Evolutionary conservation across 1,140 invertebrate genomes (phyloP).

Genomic region (Parapsyche elsis): DNA sequence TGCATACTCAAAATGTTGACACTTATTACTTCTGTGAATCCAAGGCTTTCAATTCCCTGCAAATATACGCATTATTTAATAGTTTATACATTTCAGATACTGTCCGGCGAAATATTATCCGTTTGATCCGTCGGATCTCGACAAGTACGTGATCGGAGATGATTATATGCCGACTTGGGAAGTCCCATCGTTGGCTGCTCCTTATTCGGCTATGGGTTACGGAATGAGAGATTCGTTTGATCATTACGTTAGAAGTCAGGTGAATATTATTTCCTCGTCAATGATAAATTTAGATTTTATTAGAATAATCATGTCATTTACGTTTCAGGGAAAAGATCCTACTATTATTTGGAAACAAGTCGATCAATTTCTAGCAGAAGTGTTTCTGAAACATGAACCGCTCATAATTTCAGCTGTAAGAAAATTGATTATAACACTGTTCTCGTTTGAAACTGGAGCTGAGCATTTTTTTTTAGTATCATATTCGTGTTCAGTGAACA

Average conservation of each 20-base stretch:
- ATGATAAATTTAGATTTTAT: not conserved
- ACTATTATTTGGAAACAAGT: conserved; percentile 84
- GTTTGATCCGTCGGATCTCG: conserved; percentile 81
- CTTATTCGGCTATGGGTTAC: conserved; percentile 81
- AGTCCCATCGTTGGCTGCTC: conserved; percentile 83
- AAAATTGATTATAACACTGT: too few relatives aligned
- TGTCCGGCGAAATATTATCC: conserved; percentile 94
- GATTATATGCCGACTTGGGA: conserved; percentile 96
- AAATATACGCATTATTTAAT: not conserved
- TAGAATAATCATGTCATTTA: conserved; percentile 14
- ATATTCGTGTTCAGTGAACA: too few relatives aligned
- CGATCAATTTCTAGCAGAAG: conserved; percentile 79
- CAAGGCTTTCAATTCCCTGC: too few relatives aligned
- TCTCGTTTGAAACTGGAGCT: too few relatives aligned
- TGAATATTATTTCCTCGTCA: conserved; percentile 50
- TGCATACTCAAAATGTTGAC: too few relatives aligned
- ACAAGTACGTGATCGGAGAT: conserved; percentile 96
- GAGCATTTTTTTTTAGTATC: too few relatives aligned
- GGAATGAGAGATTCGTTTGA: conserved; percentile 91
- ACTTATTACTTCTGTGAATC: too few relatives aligned
- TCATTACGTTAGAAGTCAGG: conserved; percentile 75
- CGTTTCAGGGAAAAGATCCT: conserved; percentile 74
- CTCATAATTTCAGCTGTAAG: conserved; percentile 71
- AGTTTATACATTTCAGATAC: conserved; percentile 77
- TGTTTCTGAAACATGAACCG: conserved; percentile 81